Percentiles rank a stretch among this genome's conserved stretches.
phyloP scores from a whole-genome alignment of 2,797 vertebrate genomes.

The Chloroceryle amazona region DNA sequence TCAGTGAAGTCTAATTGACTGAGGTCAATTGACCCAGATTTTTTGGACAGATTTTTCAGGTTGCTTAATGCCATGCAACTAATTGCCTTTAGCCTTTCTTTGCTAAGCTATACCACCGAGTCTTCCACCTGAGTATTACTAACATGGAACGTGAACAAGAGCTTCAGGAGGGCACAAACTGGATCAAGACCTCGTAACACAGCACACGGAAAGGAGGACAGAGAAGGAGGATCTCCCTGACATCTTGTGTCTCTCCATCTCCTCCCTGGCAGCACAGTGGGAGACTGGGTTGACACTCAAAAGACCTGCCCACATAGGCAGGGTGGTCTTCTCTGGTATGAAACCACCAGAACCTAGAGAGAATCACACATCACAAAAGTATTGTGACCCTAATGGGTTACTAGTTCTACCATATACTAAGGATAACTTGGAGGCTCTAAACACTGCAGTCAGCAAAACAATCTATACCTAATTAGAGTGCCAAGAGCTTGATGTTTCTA shows the following conservation, averaged over 20 bases:
- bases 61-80: background rate
- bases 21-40: background rate
- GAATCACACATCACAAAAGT: background rate
- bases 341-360: background rate
- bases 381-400: background rate
- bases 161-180: background rate
- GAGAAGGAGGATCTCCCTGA: background rate
- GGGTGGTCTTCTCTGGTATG: background rate
- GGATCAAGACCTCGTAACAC: background rate
- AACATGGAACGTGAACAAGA: background rate
- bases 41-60: background rate
- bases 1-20: background rate
- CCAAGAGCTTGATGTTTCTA: constrained; percentile 4
- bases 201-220: background rate
- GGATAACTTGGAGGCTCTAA: background rate
- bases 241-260: accelerated
- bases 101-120: background rate
- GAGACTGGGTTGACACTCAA: background rate
- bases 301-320: accelerated
- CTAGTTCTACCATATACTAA: background rate
- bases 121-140: background rate
- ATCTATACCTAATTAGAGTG: background rate
- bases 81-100: background rate
- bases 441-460: background rate
- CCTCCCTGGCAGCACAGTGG: background rate